Evolutionary conservation across 2,888 invertebrate species (phyloP).

Genomic region (Teleogryllus oceanicus): DNA sequence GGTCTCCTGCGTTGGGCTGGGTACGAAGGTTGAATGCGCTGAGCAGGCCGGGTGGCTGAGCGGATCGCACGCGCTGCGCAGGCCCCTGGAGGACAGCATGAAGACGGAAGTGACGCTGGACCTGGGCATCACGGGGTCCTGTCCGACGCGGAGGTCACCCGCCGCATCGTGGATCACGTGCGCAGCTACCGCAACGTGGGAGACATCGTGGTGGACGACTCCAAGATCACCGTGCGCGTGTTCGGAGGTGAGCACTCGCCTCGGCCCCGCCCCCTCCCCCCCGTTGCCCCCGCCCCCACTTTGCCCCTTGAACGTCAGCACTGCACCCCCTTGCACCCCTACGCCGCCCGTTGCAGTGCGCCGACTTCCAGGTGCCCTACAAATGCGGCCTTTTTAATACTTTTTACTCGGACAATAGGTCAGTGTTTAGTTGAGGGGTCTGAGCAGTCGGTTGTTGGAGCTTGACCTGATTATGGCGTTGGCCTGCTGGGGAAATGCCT

Average conservation of each 20-base stretch:
- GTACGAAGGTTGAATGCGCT: background rate
- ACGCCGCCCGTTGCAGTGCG: no score
- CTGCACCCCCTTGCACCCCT: background rate
- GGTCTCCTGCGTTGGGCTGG: no score
- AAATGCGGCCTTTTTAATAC: no score
- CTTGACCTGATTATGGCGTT: no score
- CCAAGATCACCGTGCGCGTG: conserved; percentile 59
- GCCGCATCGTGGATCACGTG: conserved; percentile 58
- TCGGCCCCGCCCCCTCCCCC: background rate
- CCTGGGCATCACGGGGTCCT: conserved; percentile 60
- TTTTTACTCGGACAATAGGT: no score
- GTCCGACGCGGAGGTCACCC: conserved; percentile 53
- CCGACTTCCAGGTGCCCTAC: background rate
- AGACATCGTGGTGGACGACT: conserved; percentile 53
- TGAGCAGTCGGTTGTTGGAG: no score
- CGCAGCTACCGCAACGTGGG: conserved; percentile 54
- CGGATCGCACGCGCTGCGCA: conserved; percentile 42
- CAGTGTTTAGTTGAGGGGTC: no score
- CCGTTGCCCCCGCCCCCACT: background rate
- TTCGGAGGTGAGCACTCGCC: conserved; percentile 53
- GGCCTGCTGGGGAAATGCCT: no score
- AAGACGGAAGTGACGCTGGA: conserved; percentile 65
- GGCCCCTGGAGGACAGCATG: conserved; percentile 51
- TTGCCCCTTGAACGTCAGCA: background rate
- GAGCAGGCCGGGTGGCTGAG: conserved; percentile 46